Evolutionary conservation across 2,888 invertebrate species (phyloP), one percentile per base, ranked within the genome.

Genomic region (Amphimallon solstitiale): DNA sequence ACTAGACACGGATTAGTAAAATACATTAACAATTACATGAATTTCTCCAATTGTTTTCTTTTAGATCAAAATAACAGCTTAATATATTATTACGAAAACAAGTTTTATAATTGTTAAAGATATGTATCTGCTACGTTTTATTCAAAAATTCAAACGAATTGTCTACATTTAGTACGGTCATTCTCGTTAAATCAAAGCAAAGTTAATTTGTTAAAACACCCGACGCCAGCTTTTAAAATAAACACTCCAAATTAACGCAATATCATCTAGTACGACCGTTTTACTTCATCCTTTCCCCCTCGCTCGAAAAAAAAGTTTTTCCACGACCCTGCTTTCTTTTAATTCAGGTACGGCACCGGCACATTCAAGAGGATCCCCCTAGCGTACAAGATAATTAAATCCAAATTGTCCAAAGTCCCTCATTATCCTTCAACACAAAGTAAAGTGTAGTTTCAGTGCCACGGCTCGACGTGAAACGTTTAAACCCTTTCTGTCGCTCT

Each of bases 391-490:
- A 61, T 67, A 67, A 67, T 67, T 64, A 64, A 64, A 64, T 67
- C 64, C 45, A 45, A 65, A 52, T 54, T 49, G 46, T 61, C 65
- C 54, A 35, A 62, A 59, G 40, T 59, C 65, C 65, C 62, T 65
- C 65, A 68, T 68, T 68, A 66, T 66, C 49, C 51, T 61, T 56
- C 56, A 14, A 61, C 65, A 68, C 68, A 68, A 68, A 68, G 68
- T 62, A 61, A 62, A 61, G 63, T 59, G 56, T 66, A 49, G 65
- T 65, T 65, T 46, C 48, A 63, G 56, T 64, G 61, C 61, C 29
- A 35, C 23, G 29, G 34, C 21, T 10, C 54, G 38, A 14, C 7
- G 21, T 23, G 17, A 40, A 51, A 45, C 61, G 60, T 29, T 60
- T 48, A 40, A 60, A 48, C 46, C 66, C 65, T 59, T 65, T 63